phyloP scores from a whole-genome alignment of 2,113 vertebrate species.

The Nannospalax galili region DNA sequence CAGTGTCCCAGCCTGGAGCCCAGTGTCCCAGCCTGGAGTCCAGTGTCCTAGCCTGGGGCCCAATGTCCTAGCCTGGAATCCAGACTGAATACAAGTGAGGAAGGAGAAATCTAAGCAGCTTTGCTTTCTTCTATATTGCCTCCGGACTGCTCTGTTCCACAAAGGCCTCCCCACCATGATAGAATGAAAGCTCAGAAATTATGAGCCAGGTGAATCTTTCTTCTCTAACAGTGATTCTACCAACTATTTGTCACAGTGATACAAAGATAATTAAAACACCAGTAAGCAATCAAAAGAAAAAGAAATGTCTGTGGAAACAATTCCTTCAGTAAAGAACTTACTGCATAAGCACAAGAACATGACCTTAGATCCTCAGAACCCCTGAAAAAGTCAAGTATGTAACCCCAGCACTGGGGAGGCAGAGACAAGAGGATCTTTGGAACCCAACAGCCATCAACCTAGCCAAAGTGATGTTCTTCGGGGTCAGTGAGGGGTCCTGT shows the following conservation, averaged over 20 bases:
- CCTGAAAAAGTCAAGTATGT: no score
- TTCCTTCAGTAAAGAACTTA: neutral
- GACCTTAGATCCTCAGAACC: no score
- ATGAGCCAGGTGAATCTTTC: neutral
- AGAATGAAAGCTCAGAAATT: neutral
- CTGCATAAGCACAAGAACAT: neutral
- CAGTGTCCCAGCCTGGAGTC: no score
- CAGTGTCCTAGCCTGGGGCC: neutral
- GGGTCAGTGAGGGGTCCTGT: neutral
- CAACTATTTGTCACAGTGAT: neutral
- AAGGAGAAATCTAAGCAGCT: neutral
- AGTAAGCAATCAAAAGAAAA: neutral
- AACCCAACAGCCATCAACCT: neutral
- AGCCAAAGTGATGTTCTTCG: neutral
- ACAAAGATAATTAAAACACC: neutral
- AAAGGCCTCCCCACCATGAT: fast-evolving
- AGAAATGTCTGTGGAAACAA: neutral
- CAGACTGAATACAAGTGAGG: neutral
- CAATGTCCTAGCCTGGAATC: no score
- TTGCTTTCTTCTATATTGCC: fast-evolving
- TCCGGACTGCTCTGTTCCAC: no score
- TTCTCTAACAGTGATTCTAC: neutral
- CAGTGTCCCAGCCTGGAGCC: no score
- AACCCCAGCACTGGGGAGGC: neutral
- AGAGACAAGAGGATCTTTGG: neutral